Base-by-base conservation (phyloP, 2,888 invertebrate species). In the Gonocerus acuteangulatus region DNA sequence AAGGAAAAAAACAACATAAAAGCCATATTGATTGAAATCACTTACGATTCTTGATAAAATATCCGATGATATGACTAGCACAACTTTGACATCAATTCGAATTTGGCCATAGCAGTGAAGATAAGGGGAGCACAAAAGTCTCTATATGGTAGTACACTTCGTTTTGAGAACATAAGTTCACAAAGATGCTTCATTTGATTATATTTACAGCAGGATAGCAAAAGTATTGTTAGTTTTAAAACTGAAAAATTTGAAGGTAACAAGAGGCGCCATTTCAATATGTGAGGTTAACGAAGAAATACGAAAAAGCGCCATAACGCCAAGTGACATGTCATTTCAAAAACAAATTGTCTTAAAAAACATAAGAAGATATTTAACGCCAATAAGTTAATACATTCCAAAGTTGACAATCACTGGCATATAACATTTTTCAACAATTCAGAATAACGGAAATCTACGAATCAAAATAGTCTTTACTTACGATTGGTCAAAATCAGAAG, bases 251-350 rank as follows among this genome's bases (percentile, higher is more conserved):
- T 60, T 60, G 45, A 60, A 52, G 49, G 52, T 42, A 51, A 42
- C 44, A 45, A 44, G 60, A 51, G 47, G 61, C 61, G 56, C 48
- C 48, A 62, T 62, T 57, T 56, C 47, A 57, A 57, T 48, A 34
- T 48, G 49, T 32, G 48, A 61, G 61, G 61, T 62, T 60, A 56
- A 32, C 44, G 59, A 48, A 49, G 51, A 62, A 62, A 64, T 60
- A 56, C 22, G 34, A 60, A 64, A 34, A 44, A 61, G 57, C 64
- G 64, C 64, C 62, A 64, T 60, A 62, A 47, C 48, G 45, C 48
- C 45, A 59, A 62, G 48, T 56, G 60, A 60, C 42, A 39, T 54
- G 48, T 52, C 45, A 49, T 62, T 62, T 62, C 60, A 59, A 62
- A 62, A 49, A 62, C 22, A 21, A 57, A 57, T 44, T 32, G 22